These are phyloP conservation scores for Polymixis flavicincta DNA, from an alignment of 2,888 invertebrate genomes.

Conservation along the genomic window DNA sequence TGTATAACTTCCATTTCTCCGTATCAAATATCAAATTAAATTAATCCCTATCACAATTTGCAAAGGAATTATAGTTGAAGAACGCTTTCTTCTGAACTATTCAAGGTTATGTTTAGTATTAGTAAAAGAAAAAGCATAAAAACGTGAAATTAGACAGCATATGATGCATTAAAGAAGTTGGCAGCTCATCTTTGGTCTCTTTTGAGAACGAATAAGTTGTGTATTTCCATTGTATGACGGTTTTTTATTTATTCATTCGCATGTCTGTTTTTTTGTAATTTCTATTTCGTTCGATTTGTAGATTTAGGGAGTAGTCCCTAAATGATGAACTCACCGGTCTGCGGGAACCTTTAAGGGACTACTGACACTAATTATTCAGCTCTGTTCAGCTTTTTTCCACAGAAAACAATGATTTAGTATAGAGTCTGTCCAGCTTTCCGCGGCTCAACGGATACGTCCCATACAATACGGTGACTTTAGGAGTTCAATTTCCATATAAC, in stretches of 20 bases:
- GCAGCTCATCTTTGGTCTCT: constrained; percentile 72
- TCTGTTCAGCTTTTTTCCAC: too few relatives aligned
- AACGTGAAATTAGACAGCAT: constrained; percentile 72
- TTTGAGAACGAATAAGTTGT: constrained; percentile 61
- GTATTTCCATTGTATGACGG: constrained; percentile 65
- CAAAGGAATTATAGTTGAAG: not conserved
- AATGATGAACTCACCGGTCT: too few relatives aligned
- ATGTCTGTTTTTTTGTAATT: not conserved
- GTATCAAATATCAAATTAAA: constrained; percentile 37
- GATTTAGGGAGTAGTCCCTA: too few relatives aligned
- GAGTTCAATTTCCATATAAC: too few relatives aligned
- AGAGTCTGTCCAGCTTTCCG: too few relatives aligned
- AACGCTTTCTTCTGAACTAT: constrained; percentile 9
- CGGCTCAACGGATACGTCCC: too few relatives aligned
- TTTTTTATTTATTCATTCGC: not conserved
- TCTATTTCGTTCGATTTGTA: not conserved
- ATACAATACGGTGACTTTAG: too few relatives aligned
- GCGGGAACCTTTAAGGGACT: too few relatives aligned
- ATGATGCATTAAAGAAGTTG: constrained; percentile 73
- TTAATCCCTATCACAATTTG: not conserved
- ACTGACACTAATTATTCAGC: too few relatives aligned
- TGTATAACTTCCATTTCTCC: constrained; percentile 21
- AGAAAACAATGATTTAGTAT: too few relatives aligned
- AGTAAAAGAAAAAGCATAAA: constrained; percentile 66
- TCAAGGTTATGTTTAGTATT: constrained; percentile 7